Percentiles rank a stretch among this genome's conserved stretches.
phyloP scores from a whole-genome alignment of 2,888 invertebrate species.

The Pyrgus malvae region DNA sequence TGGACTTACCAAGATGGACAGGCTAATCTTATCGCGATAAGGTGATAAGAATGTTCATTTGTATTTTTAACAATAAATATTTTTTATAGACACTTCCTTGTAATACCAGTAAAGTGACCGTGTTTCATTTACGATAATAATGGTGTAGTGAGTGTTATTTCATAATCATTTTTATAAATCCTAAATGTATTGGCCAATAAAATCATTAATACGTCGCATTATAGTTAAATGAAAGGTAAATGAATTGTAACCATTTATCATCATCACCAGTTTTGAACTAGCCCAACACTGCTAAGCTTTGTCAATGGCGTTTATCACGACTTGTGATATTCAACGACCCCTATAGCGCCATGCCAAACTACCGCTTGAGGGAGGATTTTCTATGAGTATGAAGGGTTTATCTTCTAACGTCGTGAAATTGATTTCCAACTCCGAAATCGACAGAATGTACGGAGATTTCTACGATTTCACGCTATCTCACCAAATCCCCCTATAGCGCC shows the following conservation, averaged over 20 bases:
- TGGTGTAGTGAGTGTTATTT: not conserved
- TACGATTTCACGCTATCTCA: slow-evolving; percentile 23
- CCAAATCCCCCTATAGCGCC: not conserved
- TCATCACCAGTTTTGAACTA: no score
- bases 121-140: not conserved
- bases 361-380: not conserved
- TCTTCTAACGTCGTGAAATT: not conserved
- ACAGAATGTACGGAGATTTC: slow-evolving; percentile 20
- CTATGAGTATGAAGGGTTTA: not conserved
- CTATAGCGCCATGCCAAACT: not conserved
- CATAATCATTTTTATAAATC: not conserved
- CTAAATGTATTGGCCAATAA: no score
- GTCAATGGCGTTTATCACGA: no score
- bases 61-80: not conserved
- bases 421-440: not conserved
- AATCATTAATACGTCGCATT: no score
- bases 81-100: not conserved
- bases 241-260: no score
- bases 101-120: not conserved
- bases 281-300: no score
- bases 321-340: no score
- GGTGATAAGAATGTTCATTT: slow-evolving; percentile 6
- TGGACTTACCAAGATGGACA: not conserved
- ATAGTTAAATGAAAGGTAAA: no score
- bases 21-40: not conserved